phyloP scores from a whole-genome alignment of 2,888 invertebrate species.

The Pecten maximus region DNA sequence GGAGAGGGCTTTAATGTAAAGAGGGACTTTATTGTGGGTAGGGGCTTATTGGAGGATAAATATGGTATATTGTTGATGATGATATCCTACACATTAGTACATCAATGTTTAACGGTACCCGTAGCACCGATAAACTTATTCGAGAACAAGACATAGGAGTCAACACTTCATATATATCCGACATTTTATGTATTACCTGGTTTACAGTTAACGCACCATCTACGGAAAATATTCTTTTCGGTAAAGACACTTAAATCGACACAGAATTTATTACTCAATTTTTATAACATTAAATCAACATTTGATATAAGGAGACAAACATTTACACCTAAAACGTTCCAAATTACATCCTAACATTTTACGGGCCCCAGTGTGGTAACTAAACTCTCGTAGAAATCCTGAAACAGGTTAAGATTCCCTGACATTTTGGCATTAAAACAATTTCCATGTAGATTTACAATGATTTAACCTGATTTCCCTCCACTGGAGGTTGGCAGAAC shows the following conservation, averaged over 20 bases:
- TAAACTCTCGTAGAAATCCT: background rate
- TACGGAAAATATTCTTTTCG: background rate
- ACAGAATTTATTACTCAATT: background rate
- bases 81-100: background rate
- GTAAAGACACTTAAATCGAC: background rate
- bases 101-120: background rate
- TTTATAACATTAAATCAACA: background rate
- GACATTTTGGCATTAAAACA: constrained; percentile 30
- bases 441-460: constrained; percentile 30
- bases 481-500: background rate
- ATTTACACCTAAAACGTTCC: background rate
- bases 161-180: background rate
- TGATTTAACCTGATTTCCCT: constrained; percentile 24
- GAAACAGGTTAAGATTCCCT: background rate
- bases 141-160: background rate
- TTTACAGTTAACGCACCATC: background rate
- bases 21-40: no score
- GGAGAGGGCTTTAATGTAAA: no score
- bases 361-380: background rate
- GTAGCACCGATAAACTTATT: background rate
- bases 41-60: no score
- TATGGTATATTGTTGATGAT: background rate
- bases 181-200: background rate
- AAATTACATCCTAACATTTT: background rate
- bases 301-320: background rate